phyloP scores from a whole-genome alignment of 53 echinoderm and acorn worm genomes.

The Henricia sp. region DNA sequence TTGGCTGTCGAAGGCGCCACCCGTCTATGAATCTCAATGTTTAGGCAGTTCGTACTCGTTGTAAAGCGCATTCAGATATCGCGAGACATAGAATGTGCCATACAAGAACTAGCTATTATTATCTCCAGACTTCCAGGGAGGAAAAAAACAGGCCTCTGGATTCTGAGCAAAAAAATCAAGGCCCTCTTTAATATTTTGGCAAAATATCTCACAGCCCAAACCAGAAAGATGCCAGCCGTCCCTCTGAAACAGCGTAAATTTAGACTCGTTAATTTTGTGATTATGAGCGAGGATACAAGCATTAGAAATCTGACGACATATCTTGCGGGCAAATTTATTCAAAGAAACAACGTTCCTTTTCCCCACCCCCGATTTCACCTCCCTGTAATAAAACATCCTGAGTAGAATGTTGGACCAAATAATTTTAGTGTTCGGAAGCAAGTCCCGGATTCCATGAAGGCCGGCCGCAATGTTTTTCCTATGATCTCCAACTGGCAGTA shows the following conservation, averaged over 20 bases:
- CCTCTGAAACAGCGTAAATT: neutral
- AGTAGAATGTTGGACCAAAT: neutral
- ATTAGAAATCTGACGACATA: neutral
- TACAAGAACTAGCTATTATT: no score
- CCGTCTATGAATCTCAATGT: no score
- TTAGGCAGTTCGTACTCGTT: no score
- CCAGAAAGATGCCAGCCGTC: neutral
- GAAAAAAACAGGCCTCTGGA: neutral
- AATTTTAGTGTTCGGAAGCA: neutral
- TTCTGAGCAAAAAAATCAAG: neutral
- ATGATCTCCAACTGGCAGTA: neutral
- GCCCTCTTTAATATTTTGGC: neutral
- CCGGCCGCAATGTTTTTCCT: neutral
- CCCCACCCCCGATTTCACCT: neutral
- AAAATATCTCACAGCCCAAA: neutral
- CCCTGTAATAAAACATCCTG: slow-evolving; percentile 11
- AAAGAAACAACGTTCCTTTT: neutral
- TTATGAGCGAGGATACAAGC: neutral
- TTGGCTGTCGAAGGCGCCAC: no score
- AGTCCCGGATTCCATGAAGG: neutral
- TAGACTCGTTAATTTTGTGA: neutral
- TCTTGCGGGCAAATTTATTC: slow-evolving; percentile 10
- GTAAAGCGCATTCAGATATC: no score
- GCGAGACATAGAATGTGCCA: no score
- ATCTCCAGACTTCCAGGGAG: no score